Evolutionary conservation across 2,888 invertebrate species (phyloP).

Genomic region (Malthinus flaveolus): DNA sequence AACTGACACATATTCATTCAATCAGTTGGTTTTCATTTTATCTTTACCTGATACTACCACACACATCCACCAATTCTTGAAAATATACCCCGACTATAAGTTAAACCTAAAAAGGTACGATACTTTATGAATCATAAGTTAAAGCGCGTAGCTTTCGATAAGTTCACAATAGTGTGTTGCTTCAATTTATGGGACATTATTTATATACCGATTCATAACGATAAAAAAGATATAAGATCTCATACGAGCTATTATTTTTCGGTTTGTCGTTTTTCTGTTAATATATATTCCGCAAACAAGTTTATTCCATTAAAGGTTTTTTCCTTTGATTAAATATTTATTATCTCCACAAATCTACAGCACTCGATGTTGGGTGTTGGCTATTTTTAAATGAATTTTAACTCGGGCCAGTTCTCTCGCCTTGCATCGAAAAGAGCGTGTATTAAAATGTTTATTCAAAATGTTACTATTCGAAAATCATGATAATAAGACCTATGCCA

Average conservation of each 20-base stretch:
- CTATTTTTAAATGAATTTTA: too few relatives aligned
- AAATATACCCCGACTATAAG: slow-evolving; percentile 15
- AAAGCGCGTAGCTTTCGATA: slow-evolving; percentile 18
- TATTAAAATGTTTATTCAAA: too few relatives aligned
- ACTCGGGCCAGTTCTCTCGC: too few relatives aligned
- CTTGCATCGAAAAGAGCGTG: too few relatives aligned
- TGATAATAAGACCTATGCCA: too few relatives aligned
- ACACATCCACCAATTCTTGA: slow-evolving; percentile 3
- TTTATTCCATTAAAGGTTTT: slow-evolving; percentile 21
- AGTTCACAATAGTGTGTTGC: slow-evolving; percentile 17
- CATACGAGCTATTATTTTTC: slow-evolving; percentile 22
- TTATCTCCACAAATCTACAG: neutral
- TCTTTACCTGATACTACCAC: slow-evolving; percentile 12
- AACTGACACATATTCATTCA: slow-evolving; percentile 14
- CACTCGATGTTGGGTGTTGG: too few relatives aligned
- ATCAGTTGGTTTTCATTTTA: neutral
- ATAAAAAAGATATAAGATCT: slow-evolving; percentile 22
- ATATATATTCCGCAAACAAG: slow-evolving; percentile 15
- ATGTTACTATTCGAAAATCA: too few relatives aligned
- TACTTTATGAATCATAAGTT: slow-evolving; percentile 22
- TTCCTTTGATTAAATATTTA: slow-evolving; percentile 4
- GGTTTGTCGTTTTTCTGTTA: slow-evolving; percentile 17
- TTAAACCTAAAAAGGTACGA: neutral
- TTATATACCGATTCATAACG: slow-evolving; percentile 21
- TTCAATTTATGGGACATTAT: slow-evolving; percentile 21